phyloP scores from a whole-genome alignment of 1,140 invertebrate species.

The Notospermus geniculatus region DNA sequence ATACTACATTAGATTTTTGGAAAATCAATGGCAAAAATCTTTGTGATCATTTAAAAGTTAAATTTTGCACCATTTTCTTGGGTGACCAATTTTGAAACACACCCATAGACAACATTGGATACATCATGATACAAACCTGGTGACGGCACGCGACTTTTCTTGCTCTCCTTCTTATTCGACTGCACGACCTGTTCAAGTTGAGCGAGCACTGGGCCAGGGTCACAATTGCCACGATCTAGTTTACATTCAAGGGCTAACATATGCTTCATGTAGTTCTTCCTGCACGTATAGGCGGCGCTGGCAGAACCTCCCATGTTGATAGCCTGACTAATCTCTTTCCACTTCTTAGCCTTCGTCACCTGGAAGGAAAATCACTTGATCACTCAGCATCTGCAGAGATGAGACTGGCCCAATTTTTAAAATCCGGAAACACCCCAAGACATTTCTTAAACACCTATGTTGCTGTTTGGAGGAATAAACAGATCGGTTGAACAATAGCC shows the following conservation, averaged over 20 bases:
- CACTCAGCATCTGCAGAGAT: too few species aligned
- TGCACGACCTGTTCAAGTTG: constrained; percentile 62
- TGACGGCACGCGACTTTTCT: constrained; percentile 40
- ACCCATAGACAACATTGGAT: too few species aligned
- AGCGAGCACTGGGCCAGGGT: constrained; percentile 92
- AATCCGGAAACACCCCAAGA: too few species aligned
- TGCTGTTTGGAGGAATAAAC: too few species aligned
- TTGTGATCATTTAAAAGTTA: too few species aligned
- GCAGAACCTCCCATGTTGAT: constrained; percentile 93
- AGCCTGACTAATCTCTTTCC: constrained; percentile 94
- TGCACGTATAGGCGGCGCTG: constrained; percentile 91
- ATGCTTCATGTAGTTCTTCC: constrained; percentile 98
- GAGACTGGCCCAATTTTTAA: too few species aligned
- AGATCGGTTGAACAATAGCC: too few species aligned
- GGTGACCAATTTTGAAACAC: too few species aligned
- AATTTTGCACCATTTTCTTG: too few species aligned
- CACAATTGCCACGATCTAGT: constrained; percentile 92
- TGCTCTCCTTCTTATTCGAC: constrained; percentile 53
- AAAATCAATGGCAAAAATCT: too few species aligned
- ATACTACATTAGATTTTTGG: too few species aligned
- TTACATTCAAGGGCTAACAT: constrained; percentile 93
- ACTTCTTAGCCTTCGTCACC: constrained; percentile 97
- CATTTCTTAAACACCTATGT: too few species aligned
- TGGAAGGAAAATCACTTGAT: constrained; percentile 60
- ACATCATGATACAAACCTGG: constrained; percentile 41